Conservation (phyloP, 1,140 invertebrate genomes). For the Magallana ariakensis region DNA sequence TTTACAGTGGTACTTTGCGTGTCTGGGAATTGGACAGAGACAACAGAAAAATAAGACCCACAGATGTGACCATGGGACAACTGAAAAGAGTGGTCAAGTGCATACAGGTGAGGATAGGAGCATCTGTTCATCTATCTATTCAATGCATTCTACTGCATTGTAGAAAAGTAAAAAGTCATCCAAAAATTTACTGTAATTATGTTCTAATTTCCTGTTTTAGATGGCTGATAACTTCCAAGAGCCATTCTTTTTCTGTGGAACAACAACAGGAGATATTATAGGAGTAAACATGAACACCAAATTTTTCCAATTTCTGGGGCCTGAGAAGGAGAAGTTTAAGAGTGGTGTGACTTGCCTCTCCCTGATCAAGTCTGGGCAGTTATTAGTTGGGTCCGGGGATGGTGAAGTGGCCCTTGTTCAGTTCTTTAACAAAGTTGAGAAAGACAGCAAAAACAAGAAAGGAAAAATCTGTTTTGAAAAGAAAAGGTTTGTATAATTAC, state of each 20-base stretch:
- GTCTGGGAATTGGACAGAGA: conserved; percentile 89
- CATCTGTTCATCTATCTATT: no score
- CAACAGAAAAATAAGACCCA: conserved; percentile 85
- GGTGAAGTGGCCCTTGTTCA: conserved; percentile 83
- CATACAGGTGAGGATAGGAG: conserved; percentile 71
- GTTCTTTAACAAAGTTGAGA: conserved; percentile 58
- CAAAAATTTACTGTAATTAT: not conserved
- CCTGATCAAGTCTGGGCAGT: conserved; percentile 81
- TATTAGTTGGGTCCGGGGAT: conserved; percentile 91
- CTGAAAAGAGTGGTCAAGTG: conserved; percentile 79
- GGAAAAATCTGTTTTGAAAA: conserved; percentile 50
- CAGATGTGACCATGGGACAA: conserved; percentile 83
- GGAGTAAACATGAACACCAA: conserved; percentile 76
- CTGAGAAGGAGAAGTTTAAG: conserved; percentile 76
- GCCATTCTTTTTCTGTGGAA: conserved; percentile 90
- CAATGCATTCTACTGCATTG: not conserved
- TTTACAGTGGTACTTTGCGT: conserved; percentile 85
- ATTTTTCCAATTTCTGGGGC: conserved; percentile 74
- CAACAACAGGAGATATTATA: conserved; percentile 87
- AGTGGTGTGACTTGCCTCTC: conserved; percentile 85
- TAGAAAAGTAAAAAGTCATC: not conserved
- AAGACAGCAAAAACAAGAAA: conserved; percentile 58
- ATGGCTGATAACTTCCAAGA: conserved; percentile 60
- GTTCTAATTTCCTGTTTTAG: conserved; percentile 47
- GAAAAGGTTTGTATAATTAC: conserved; percentile 41